Evolutionary conservation across 2,888 invertebrate species (phyloP), one percentile per base, ranked within the genome.

Genomic region (Drosophila aldrichi): DNA sequence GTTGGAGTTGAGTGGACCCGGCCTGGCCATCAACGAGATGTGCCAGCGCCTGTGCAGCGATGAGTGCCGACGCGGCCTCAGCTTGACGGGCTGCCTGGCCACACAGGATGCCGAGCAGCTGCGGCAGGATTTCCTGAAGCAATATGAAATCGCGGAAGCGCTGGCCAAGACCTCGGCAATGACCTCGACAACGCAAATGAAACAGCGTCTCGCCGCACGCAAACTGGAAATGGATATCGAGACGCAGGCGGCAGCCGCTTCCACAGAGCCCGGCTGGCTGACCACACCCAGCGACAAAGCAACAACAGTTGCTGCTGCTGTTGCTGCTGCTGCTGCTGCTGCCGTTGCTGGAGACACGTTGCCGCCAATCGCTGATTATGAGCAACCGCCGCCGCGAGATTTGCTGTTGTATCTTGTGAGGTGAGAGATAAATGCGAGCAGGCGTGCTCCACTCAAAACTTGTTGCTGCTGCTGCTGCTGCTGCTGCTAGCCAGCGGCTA

Each of bases 361-460:
- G 83, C 79, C 81, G 64, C 75, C 81, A 72, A 78, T 77, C 76
- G 82, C 92, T 60, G 94, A 94, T 71, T 95, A 94, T 90, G 94
- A 95, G 58, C 60, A 65, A 44, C 70, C 65, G 57, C 95, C 95
- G 52, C 95, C 95, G 36, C 95, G 94, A 80, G 94, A 95, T 73
- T 91, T 95, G 70, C 93, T 95, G 61, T 91, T 95, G 75, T 95
- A 95, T 92, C 93, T 95, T 82, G 95, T 95, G 90, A 95, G 95
- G 95, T 95, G 94, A 93, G 89, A 64, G 52, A 70, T 54, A 70
- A 93, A 75, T 62, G 34, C 60, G 64, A 66, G 57, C 60, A 58
- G 41, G 68, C 56, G 58, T 52, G 64, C 43, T 58, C 41, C n/a
- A 38, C 12, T 36, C 58, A 57, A 86, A 69, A 86, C 79, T 74